Evolutionary conservation across 2,888 invertebrate genomes (phyloP).

Genomic region (Laothoe populi): DNA sequence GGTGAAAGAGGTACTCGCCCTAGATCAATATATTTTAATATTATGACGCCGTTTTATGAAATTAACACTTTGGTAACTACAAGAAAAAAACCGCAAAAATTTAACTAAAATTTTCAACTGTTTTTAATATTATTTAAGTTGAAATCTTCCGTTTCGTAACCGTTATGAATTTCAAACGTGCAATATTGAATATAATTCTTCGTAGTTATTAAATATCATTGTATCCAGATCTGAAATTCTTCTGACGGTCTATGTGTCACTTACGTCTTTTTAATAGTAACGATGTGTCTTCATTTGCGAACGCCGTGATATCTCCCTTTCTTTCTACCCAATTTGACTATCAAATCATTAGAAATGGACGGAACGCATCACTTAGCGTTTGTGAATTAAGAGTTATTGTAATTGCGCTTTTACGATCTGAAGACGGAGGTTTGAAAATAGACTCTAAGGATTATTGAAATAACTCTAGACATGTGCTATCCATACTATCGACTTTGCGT

Average conservation of each 20-base stretch:
- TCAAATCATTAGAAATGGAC: conserved; percentile 45
- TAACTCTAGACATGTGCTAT: background rate
- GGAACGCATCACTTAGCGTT: conserved; percentile 29
- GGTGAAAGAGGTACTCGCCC: conserved; percentile 31
- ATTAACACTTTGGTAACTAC: background rate
- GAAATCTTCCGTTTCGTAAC: conserved; percentile 28
- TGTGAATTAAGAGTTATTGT: conserved; percentile 12
- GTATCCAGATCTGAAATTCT: conserved; percentile 54
- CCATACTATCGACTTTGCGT: conserved; percentile 1
- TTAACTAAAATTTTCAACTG: background rate
- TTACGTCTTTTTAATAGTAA: conserved; percentile 33
- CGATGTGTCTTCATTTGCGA: conserved; percentile 12
- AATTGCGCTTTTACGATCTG: conserved; percentile 8
- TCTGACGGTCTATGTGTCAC: conserved; percentile 52
- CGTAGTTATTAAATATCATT: conserved; percentile 36
- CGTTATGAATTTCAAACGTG: conserved; percentile 42
- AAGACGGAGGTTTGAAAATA: conserved; percentile 6
- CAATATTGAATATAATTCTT: conserved; percentile 53
- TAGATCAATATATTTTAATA: conserved; percentile 23
- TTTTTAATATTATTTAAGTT: conserved; percentile 16
- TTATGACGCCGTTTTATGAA: conserved; percentile 1
- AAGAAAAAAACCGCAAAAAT: background rate
- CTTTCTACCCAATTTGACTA: conserved; percentile 44
- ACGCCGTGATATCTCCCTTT: conserved; percentile 22
- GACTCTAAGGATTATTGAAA: background rate